These are phyloP conservation scores for Lophotriccus pileatus DNA, from an alignment of 2,797 vertebrate genomes.

Conservation along the genomic window DNA sequence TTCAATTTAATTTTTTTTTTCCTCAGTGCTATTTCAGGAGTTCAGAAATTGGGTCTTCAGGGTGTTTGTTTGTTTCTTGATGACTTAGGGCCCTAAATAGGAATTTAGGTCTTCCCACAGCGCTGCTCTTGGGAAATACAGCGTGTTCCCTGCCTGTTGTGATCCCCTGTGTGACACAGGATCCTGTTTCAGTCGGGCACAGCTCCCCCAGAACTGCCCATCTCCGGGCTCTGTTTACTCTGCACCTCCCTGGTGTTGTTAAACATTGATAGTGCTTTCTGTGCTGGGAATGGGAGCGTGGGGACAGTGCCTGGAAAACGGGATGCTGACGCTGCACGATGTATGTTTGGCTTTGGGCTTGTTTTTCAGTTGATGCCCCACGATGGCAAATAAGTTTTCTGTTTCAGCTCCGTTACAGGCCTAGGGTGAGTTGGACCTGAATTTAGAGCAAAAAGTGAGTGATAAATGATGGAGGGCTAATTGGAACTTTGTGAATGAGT, in stretches of 20 bases:
- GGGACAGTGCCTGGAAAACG: not conserved
- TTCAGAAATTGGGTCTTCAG: not conserved
- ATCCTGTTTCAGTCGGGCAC: not conserved
- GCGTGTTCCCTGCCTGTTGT: not conserved
- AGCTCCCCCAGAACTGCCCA: not conserved
- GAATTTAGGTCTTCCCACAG: not conserved
- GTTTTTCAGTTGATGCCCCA: not conserved
- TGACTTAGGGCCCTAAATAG: not conserved
- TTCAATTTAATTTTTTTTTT: not conserved
- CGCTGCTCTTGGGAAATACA: not conserved
- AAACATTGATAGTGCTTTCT: not conserved
- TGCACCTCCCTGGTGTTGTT: not conserved
- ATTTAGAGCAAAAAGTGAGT: not conserved
- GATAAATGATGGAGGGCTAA: not conserved
- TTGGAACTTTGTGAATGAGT: not conserved
- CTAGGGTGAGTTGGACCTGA: not conserved
- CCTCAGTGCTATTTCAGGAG: not conserved
- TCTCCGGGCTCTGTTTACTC: not conserved
- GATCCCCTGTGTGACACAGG: not conserved
- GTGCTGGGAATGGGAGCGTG: not conserved
- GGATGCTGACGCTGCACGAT: not conserved
- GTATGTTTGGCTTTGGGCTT: not conserved
- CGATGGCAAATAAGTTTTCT: not conserved
- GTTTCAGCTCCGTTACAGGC: not conserved
- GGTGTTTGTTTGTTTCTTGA: not conserved